Evolutionary conservation across 1,140 invertebrate species (phyloP).

Genomic region (Pteromalus puparum): DNA sequence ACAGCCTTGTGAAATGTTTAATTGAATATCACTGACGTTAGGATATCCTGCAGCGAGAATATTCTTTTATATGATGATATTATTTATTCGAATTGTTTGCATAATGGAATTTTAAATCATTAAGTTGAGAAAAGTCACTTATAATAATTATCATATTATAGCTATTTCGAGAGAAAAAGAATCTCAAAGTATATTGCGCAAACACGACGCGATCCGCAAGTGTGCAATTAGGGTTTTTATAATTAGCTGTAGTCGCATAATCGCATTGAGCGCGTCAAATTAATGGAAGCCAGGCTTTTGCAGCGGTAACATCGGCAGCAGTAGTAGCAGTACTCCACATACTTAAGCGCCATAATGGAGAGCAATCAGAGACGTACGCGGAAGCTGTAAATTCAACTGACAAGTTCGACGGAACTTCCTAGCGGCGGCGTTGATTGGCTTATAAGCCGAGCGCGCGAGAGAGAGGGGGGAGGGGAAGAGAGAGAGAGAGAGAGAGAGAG

Average conservation of each 20-base stretch:
- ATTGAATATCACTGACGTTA: too few relatives aligned
- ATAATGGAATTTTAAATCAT: too few relatives aligned
- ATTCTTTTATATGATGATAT: too few relatives aligned
- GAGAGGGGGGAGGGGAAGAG: not conserved
- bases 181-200: too few relatives aligned
- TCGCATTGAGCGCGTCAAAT: constrained; percentile 9
- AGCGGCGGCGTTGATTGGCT: constrained; percentile 38
- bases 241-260: not conserved
- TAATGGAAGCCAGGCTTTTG: not conserved
- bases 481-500: not conserved
- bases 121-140: too few relatives aligned
- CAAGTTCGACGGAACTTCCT: constrained; percentile 33
- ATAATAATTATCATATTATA: too few relatives aligned
- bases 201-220: not conserved
- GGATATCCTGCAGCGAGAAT: too few relatives aligned
- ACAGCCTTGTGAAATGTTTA: too few relatives aligned
- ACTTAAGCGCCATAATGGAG: constrained; percentile 43
- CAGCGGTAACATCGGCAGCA: not conserved
- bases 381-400: constrained; percentile 45
- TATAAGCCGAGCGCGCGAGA: constrained; percentile 18
- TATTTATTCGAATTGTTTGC: too few relatives aligned
- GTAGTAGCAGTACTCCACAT: not conserved
- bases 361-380: constrained; percentile 33
- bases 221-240: not conserved
- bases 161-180: too few relatives aligned